Conservation (phyloP, 1,140 invertebrate genomes). For the Panulirus ornatus region DNA sequence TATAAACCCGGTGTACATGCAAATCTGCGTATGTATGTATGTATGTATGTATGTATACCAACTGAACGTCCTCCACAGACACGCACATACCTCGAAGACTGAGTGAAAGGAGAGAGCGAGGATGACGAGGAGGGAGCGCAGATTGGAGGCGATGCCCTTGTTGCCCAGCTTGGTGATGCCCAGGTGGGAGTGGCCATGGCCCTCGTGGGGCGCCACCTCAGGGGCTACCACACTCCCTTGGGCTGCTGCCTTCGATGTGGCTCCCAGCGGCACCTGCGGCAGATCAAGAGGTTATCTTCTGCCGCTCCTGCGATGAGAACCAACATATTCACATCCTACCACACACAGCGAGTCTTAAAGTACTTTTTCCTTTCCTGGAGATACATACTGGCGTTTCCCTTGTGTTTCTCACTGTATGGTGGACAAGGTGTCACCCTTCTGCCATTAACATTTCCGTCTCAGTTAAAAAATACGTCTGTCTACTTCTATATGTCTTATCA, state of each 20-base stretch:
- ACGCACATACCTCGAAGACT: constrained; percentile 82
- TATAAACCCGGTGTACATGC: too few species aligned
- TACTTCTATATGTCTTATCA: too few species aligned
- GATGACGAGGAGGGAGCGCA: constrained; percentile 31
- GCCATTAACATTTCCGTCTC: too few species aligned
- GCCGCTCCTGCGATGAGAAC: too few species aligned
- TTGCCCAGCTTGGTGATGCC: constrained; percentile 49
- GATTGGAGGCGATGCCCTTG: constrained; percentile 45
- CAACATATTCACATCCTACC: not conserved
- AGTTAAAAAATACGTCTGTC: too few species aligned
- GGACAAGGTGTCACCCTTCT: too few species aligned
- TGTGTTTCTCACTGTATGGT: too few species aligned
- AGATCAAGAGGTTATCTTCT: not conserved
- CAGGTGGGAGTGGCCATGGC: constrained; percentile 67
- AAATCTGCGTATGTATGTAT: too few species aligned
- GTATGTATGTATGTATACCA: not conserved
- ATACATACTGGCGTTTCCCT: too few species aligned
- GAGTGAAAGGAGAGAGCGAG: constrained; percentile 82
- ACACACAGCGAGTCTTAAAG: too few species aligned
- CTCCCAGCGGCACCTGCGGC: not conserved
- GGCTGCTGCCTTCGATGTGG: not conserved
- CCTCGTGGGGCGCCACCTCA: not conserved
- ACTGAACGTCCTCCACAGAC: not conserved
- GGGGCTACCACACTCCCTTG: not conserved
- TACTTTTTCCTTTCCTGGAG: too few species aligned